Percentiles rank a stretch among this genome's conserved stretches.
Conservation (phyloP, 2,113 vertebrate species). For the Mustela lutreola region DNA sequence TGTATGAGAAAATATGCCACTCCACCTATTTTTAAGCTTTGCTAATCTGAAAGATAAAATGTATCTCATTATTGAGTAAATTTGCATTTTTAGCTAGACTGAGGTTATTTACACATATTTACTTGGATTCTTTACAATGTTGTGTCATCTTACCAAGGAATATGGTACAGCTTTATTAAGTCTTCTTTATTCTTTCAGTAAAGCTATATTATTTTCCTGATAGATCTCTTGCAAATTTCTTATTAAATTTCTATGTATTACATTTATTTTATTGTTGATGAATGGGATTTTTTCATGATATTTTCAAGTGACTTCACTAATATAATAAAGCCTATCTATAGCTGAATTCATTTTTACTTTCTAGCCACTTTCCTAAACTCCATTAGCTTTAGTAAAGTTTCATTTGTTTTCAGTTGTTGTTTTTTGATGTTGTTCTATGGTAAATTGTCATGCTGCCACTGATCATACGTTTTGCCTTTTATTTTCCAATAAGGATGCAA, state of each 20-base stretch:
- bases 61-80: conserved; percentile 7
- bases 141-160: conserved; percentile 15
- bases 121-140: conserved; percentile 31
- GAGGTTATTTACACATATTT: conserved; percentile 16
- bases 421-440: background rate
- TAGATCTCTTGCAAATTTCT: background rate
- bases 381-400: conserved; percentile 27
- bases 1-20: background rate
- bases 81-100: conserved; percentile 34
- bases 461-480: background rate
- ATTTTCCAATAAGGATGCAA: background rate
- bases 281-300: background rate
- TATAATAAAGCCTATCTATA: background rate
- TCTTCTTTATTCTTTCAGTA: conserved; percentile 42
- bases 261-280: background rate
- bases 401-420: background rate
- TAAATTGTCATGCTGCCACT: background rate
- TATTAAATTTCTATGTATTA: conserved; percentile 52
- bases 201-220: conserved; percentile 11
- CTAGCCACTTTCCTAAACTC: conserved; percentile 43
- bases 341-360: conserved; percentile 35
- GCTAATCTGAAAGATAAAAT: conserved; percentile 33
- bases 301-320: conserved; percentile 61
- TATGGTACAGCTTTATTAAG: background rate
- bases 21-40: conserved; percentile 51